Percentiles rank a stretch among this genome's conserved stretches.
Conservation (phyloP, 1,140 invertebrate genomes). For the Leptinotarsa undecemlineata region DNA sequence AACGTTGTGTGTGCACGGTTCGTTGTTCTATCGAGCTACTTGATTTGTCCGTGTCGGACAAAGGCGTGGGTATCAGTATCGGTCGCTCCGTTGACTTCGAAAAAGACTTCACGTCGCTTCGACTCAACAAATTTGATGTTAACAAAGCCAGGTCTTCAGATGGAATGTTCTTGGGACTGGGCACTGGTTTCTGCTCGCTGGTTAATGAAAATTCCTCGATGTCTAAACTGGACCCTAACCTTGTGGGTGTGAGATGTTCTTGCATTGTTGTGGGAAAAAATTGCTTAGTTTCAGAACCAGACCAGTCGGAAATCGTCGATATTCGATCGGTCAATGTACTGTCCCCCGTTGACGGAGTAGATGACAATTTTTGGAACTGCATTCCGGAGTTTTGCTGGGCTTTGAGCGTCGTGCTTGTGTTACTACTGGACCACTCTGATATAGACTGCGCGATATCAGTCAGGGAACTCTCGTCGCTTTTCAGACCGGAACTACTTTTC, state of each 20-base stretch:
- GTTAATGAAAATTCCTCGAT: constrained; percentile 41
- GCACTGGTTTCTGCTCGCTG: constrained; percentile 38
- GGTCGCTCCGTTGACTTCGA: constrained; percentile 51
- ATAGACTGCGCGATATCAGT: constrained; percentile 63
- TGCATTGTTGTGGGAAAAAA: constrained; percentile 37
- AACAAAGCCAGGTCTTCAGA: constrained; percentile 47
- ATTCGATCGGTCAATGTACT: constrained; percentile 52
- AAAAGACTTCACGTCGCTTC: constrained; percentile 36
- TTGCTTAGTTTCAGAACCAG: constrained; percentile 50
- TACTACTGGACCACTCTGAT: constrained; percentile 64
- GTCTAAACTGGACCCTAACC: constrained; percentile 48
- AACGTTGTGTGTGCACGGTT: constrained; percentile 50
- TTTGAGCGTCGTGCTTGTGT: constrained; percentile 51
- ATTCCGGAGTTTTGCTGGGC: constrained; percentile 42
- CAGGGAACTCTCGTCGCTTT: constrained; percentile 62
- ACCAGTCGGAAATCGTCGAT: constrained; percentile 55
- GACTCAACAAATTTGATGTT: constrained; percentile 21
- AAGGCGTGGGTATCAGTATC: constrained; percentile 46
- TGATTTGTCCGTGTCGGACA: constrained; percentile 52
- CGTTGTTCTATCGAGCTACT: constrained; percentile 52
- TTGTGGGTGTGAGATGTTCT: constrained; percentile 34
- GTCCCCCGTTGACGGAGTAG: constrained; percentile 51
- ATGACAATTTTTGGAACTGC: constrained; percentile 53
- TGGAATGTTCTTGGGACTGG: constrained; percentile 50
- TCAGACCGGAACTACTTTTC: constrained; percentile 61